Base-by-base conservation (phyloP, 1,140 invertebrate species). In the Lutraria rhynchaena region DNA sequence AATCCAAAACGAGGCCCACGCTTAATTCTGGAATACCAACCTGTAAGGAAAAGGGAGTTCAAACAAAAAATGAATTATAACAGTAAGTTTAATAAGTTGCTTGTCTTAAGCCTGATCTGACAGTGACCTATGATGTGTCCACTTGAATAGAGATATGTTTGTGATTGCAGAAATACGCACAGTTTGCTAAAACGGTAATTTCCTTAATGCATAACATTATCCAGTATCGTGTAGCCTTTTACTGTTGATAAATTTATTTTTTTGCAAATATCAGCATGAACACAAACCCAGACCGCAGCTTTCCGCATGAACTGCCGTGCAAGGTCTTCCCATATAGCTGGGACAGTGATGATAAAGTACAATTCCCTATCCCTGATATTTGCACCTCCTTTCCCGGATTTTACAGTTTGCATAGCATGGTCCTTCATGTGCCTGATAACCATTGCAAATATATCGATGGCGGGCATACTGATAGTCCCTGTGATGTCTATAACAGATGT, bases 281-380 rank as follows among this genome's bases (percentile, higher is more conserved):
- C 27, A 27, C 9, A 11, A 24, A 69, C 63, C n/a, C 33, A 15
- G 22, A 69, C 44, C 22, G 63, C 63, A n/a, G 63, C 63, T 29
- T 69, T 15, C n/a, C 37, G 41, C 63, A 69, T 69, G 15, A 69
- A 69, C n/a, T 13, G 37, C 3, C 44, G 15, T 24, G 63, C 63
- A 5, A n/a, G 41, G 37, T 69, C 37, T n/a, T 69, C 63, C 63
- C 63, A 69, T 24, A 69, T 69, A 22, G 63, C 63, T 11, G 63
- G 63, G 22, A 69, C 63, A 2, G 63, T 69, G 35, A 69, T 19
- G 17, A 69, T 24, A 49, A 69, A 69, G 17, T 69, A 13, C 19
- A 69, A n/a, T 19, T 46, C 37, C 2, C 4, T 44, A n/a, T 69
- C 35, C 1, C 1, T 33, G 35, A 61, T 3, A 3, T 5, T 33